A percentile compares a stretch with the other conserved stretches of the same genome.
Evolutionary conservation across 2,888 invertebrate genomes (phyloP).

Genomic region (Drosophila neotestacea): DNA sequence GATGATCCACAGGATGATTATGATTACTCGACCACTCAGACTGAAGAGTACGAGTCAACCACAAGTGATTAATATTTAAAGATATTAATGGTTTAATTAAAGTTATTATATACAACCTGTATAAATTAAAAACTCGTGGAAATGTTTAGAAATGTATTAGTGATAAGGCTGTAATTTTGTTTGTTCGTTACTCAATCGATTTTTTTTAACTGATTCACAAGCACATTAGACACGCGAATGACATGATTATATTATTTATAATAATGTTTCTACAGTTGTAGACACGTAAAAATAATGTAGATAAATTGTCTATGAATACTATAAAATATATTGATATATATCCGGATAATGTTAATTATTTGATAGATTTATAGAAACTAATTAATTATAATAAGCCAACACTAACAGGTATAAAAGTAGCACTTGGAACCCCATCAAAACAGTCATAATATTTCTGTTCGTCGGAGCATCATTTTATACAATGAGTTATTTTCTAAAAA

Average conservation of each 20-base stretch:
- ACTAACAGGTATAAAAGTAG: not conserved
- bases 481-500: not conserved
- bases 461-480: not conserved
- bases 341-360: not conserved
- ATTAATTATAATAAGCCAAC: not conserved
- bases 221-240: not conserved
- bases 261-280: not conserved
- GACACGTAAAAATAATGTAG: not conserved
- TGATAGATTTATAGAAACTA: not conserved
- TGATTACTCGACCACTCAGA: not conserved
- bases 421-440: not conserved
- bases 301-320: not conserved
- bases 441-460: not conserved
- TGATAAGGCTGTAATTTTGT: not conserved
- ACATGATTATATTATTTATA: not conserved
- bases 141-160: not conserved
- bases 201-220: not conserved
- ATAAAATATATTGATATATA: not conserved
- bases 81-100: not conserved
- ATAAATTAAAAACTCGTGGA: not conserved
- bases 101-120: not conserved
- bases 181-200: not conserved
- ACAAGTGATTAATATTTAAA: not conserved
- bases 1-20: not conserved
- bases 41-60: not conserved